phyloP scores from a whole-genome alignment of 35 echinoderm and acorn worm species.

The Heliocidaris tuberculata region DNA sequence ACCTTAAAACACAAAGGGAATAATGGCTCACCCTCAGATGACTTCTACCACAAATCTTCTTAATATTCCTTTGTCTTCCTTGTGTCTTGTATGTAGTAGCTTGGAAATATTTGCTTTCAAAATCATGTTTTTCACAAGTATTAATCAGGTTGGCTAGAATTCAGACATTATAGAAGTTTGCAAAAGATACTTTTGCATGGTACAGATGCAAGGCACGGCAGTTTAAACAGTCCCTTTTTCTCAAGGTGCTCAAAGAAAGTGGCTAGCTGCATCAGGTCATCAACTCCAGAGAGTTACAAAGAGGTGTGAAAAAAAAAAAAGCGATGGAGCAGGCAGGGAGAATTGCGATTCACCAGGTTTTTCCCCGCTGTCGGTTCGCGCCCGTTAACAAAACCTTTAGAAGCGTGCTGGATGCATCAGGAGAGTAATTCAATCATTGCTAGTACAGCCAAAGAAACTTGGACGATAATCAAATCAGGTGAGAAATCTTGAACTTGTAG shows the following conservation, averaged over 20 bases:
- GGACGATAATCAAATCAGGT: neutral
- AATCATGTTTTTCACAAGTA: too few species aligned
- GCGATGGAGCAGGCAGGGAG: neutral
- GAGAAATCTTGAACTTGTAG: slow-evolving; percentile 10
- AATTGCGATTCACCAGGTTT: neutral
- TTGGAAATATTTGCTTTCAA: too few species aligned
- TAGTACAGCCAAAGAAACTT: neutral
- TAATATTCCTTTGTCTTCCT: too few species aligned
- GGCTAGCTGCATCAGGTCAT: neutral
- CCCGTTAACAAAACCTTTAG: neutral
- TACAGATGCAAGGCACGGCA: neutral
- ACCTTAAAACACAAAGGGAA: too few species aligned
- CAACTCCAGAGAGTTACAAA: neutral
- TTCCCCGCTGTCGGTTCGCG: neutral
- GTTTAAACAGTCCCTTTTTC: neutral
- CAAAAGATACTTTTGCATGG: too few species aligned
- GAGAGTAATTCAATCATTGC: neutral
- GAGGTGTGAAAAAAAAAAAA: neutral
- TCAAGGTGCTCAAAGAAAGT: neutral
- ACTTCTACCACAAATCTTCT: too few species aligned
- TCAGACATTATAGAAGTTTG: too few species aligned
- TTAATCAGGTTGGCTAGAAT: too few species aligned
- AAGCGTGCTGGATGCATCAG: neutral
- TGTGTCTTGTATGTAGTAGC: too few species aligned
- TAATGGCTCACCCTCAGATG: too few species aligned